Conservation (phyloP, 2,888 invertebrate species). For the Ophion ventricosus region DNA sequence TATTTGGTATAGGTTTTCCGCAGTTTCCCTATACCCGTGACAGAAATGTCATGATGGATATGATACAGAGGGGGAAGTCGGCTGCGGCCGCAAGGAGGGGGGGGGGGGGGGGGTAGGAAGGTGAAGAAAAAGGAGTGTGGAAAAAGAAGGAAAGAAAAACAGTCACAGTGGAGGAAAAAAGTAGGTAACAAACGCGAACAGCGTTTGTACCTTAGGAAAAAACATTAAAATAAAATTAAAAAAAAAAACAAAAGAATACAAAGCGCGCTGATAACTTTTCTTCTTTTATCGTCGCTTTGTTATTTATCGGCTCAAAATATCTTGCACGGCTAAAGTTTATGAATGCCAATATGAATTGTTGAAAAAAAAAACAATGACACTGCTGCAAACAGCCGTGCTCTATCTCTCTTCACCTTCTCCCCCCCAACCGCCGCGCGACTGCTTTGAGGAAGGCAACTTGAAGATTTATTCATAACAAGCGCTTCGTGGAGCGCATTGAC, state of each 20-base stretch:
- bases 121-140: no score
- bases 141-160: no score
- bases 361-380: not conserved
- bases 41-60: no score
- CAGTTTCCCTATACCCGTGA: no score
- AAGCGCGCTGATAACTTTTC: not conserved
- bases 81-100: no score
- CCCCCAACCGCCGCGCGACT: not conserved
- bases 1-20: no score
- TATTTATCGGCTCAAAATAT: not conserved
- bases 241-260: not conserved
- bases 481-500: not conserved
- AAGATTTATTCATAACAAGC: not conserved
- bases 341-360: not conserved
- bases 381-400: not conserved
- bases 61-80: no score
- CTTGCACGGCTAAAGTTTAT: not conserved
- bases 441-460: not conserved
- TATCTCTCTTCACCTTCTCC: not conserved
- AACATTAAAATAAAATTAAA: no score
- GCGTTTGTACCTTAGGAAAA: no score
- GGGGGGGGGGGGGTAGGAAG: no score
- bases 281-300: not conserved
- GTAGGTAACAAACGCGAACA: no score
- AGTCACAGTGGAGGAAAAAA: no score